A percentile compares a stretch with the other conserved stretches of the same genome.
phyloP scores from a whole-genome alignment of 2,797 vertebrate species.

The Fistularia commersonii region DNA sequence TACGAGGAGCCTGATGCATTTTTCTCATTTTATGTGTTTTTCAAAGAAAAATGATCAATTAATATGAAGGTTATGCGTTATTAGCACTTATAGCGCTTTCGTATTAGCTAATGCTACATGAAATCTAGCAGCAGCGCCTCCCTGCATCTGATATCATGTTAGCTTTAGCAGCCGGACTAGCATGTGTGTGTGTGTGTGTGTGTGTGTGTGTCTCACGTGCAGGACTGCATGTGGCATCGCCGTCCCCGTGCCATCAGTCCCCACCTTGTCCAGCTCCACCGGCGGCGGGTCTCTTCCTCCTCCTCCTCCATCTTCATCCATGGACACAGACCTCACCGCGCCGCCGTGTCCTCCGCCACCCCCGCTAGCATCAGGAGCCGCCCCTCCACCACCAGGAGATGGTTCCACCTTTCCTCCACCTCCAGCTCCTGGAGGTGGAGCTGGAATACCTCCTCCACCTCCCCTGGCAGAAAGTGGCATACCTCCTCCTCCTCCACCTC shows the following conservation, averaged over 20 bases:
- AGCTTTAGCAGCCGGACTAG: too few species aligned
- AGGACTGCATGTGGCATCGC: slow-evolving; percentile 69
- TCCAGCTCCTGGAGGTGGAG: slow-evolving; percentile 1
- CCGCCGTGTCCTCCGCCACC: slow-evolving; percentile 28
- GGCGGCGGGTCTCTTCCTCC: slow-evolving; percentile 33
- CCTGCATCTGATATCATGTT: too few species aligned
- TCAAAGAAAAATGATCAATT: too few species aligned
- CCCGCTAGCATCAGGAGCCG: slow-evolving; percentile 3
- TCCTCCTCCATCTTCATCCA: slow-evolving; percentile 25
- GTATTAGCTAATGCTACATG: too few species aligned
- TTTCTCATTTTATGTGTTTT: too few species aligned
- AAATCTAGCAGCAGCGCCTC: too few species aligned
- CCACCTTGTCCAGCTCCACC: slow-evolving; percentile 36
- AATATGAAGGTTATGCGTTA: too few species aligned
- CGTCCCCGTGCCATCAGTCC: slow-evolving; percentile 72
- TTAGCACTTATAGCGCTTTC: too few species aligned
- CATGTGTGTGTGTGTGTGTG: background rate
- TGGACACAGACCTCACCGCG: slow-evolving; percentile 21
- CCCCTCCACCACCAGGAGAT: slow-evolving; percentile 39
- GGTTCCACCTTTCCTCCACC: slow-evolving; percentile 25
- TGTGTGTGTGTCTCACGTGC: slow-evolving; percentile 1
- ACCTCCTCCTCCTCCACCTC: slow-evolving; percentile 21
- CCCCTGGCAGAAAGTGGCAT: too few species aligned
- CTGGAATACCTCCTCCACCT: slow-evolving; percentile 38
- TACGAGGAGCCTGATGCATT: too few species aligned